Evolutionary conservation across 2,888 invertebrate genomes (phyloP), one percentile per base, ranked within the genome.

Genomic region (Tipula confusa): DNA sequence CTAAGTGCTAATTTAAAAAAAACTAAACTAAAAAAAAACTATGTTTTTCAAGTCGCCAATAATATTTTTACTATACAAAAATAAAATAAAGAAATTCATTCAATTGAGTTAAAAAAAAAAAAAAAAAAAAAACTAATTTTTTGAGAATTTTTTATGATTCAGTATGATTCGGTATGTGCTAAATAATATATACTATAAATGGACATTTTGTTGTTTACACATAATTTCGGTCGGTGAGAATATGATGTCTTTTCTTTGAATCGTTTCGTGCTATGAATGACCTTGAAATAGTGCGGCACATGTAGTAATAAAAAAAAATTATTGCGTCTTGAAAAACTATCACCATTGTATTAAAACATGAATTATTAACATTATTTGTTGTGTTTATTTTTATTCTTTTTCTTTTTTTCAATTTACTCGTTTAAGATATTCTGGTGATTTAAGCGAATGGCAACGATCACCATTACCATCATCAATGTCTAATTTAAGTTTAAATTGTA

Each of bases 371-470:
- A n/a, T 28, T 28, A 4, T 15, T 31, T n/a, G n/a, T n/a, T 31
- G 9, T 15, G n/a, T 15, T 13, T 81, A 15, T 81, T 83, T 79
- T 82, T 83, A 38, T 79, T n/a, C n/a, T 64, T 48, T 29, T 64
- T 29, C 48, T 79, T 29, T 29, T 29, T n/a, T 43, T 1, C n/a
- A 15, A 18, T 11, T 36, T 7, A 13, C 36, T 79, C 13, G 15
- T 36, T 79, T 0, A 64, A 89, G 89, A 87, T 89, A 89, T 86
- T 88, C 89, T 82, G 90, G 89, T 86, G 89, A 89, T 87, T 88
- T 88, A 85, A 88, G 88, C 85, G 89, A 89, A 86, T 88, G 88
- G 86, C 89, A 89, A 87, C 87, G 89, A 87, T 89, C 89, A 87
- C 89, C 89, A 86, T 86, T 89, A 87, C 89, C 89, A 87, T 87